Percentiles rank a stretch among this genome's conserved stretches.
Evolutionary conservation across 2,888 invertebrate genomes (phyloP).

Genomic region (Leptopilina myrica): DNA sequence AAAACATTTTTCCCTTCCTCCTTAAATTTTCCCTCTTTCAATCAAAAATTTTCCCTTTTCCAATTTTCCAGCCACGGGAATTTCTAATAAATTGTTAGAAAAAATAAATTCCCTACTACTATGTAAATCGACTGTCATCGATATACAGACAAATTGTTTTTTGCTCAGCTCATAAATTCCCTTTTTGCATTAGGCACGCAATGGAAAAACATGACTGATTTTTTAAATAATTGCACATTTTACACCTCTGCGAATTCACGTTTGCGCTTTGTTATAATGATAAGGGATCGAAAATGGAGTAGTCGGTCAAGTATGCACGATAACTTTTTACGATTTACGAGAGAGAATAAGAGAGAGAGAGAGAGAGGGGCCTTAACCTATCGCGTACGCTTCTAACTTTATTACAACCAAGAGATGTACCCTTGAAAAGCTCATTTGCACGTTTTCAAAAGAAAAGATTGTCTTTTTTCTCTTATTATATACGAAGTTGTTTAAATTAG

Average conservation of each 20-base stretch:
- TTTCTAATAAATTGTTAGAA: too few species aligned
- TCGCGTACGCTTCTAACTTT: not conserved
- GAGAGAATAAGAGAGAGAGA: constrained; percentile 15
- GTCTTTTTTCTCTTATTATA: too few species aligned
- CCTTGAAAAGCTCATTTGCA: constrained; percentile 22
- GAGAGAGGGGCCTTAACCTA: not conserved
- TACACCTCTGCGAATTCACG: constrained; percentile 15
- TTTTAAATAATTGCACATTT: constrained; percentile 10
- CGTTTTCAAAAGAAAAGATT: not conserved
- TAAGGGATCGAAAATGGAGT: constrained; percentile 31
- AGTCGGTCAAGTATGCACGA: constrained; percentile 37
- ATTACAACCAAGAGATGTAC: not conserved
- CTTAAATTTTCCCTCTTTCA: too few species aligned
- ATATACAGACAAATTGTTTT: not conserved
- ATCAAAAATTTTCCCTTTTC: too few species aligned
- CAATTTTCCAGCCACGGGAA: too few species aligned
- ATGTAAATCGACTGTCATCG: not conserved
- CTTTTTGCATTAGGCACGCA: not conserved
- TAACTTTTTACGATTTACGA: constrained; percentile 29
- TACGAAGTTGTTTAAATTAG: not conserved
- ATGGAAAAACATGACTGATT: not conserved
- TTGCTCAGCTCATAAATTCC: not conserved
- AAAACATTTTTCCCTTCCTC: too few species aligned
- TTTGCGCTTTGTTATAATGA: not conserved
- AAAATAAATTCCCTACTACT: too few species aligned